Conservation (phyloP, 1,140 invertebrate genomes). For the Homalodisca vitripennis region DNA sequence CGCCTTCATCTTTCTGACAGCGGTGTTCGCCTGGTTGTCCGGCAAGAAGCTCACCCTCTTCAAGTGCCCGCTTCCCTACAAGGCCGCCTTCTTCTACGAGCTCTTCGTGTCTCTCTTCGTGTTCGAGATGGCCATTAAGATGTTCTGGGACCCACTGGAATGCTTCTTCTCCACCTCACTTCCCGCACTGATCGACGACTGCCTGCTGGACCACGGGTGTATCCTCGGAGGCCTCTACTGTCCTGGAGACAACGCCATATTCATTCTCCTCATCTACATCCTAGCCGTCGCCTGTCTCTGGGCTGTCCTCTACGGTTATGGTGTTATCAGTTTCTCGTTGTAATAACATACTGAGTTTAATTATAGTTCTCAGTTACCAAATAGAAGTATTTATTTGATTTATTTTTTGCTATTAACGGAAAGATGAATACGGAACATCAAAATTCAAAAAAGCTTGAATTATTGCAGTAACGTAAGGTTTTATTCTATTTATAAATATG, state of each 20-base stretch:
- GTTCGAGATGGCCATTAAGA: background rate
- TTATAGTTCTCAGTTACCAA: too few species aligned
- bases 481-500: too few species aligned
- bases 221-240: background rate
- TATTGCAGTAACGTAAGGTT: too few species aligned
- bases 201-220: background rate
- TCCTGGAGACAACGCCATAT: background rate
- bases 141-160: conserved; percentile 21
- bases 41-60: background rate
- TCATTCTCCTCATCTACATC: background rate
- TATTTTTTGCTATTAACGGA: too few species aligned
- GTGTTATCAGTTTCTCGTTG: too few species aligned
- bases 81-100: background rate
- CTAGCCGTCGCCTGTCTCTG: background rate
- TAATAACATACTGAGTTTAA: too few species aligned
- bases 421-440: too few species aligned
- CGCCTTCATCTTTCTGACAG: background rate
- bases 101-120: conserved; percentile 4
- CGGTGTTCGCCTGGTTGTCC: background rate
- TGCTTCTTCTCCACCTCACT: conserved; percentile 4
- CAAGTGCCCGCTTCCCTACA: background rate
- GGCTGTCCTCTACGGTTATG: conserved; percentile 2
- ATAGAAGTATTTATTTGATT: too few species aligned
- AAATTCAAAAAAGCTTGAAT: too few species aligned
- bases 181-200: background rate